Base-by-base conservation (phyloP, 2,888 invertebrate species). In the Drosophila tanythrix region DNA sequence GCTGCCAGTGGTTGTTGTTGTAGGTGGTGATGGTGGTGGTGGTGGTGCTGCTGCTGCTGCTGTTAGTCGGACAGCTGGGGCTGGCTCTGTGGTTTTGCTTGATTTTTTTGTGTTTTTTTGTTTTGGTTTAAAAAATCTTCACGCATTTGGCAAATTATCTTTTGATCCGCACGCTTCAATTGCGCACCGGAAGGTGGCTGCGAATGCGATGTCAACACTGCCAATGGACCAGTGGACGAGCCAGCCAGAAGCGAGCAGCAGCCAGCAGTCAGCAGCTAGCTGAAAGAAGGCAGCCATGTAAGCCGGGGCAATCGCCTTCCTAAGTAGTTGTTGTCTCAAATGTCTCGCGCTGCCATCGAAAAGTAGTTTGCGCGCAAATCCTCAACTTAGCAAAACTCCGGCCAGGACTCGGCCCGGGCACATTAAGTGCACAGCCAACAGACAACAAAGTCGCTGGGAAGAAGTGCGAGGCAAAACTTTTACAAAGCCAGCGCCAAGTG, bases 111-210 rank as follows among this genome's bases (percentile, higher is more conserved):
- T 89, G 31, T n/a, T 13, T n/a, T 27, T 38, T 27, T 1, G 7
- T 27, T 56, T 38, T 38, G 56, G n/a, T 56, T 56, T 56, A 79
- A 82, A 89, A 92, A 90, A 90, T 89, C 86, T 89, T 88, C 90
- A 92, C 88, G 90, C 90, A 91, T 88, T 82, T 91, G 83, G 81
- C 88, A 92, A 92, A 92, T 92, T 90, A 92, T 91, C 91, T 91
- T 92, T 92, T 92, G 90, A 92, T 92, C 91, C 92, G 82, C 73
- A 79, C 79, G 83, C 88, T 91, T 90, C 89, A 90, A 82, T 83
- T 73, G 79, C 71, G 72, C 65, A 60, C 70, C 61, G 61, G 72
- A 82, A 78, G 74, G 70, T 73, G 73, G 65, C 61, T 46, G 70
- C 40, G 79, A 81, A 60, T 70, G 74, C 81, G 89, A 21, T 57